Base-by-base conservation (phyloP, 2,888 invertebrate genomes). In the Apeira syringaria region DNA sequence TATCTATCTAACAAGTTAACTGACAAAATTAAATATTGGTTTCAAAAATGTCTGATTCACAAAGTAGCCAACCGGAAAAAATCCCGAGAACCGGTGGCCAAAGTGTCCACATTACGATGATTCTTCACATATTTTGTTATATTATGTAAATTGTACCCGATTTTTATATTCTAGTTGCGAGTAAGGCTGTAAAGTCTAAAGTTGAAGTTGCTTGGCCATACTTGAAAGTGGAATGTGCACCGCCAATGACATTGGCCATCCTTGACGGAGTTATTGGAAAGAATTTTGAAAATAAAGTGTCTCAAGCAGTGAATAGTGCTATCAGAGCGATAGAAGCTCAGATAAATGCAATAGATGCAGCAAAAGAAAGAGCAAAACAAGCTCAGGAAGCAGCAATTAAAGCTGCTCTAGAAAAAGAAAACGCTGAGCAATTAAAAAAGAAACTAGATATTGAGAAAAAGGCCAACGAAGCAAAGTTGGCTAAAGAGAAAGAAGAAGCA, bases 171-270 rank as follows among this genome's bases (percentile, higher is more conserved):
- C 78, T 71, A 88, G 87, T 56, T 44, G 43, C 64, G 18, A 57
- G 72, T 40, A 70, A 74, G 56, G 44, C 53, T 5, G 4, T 75
- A 9, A 72, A 50, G 36, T 64, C 73, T 8, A 49, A 45, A 11
- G 45, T 73, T 46, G 60, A 55, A 34, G 59, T 44, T 22, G 60
- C 72, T 18, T 89, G 88, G 88, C 61, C 68, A 32, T 89, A 87
- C 54, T 64, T 75, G 17, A 89, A 86, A 68, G 61, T 70, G n/a
- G 88, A 89, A 73, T 62, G 73, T 31, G 72, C 67, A 20, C 88
- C 88, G n/a, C 87, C 88, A 0, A 52, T 72, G 59, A 77, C 79
- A 6, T 33, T 58, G 13, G 39, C 47, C 8, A 65, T 76, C 3
- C 70, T 85, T 34, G 52, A 68, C 35, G 86, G 84, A 7, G 47